phyloP scores from a whole-genome alignment of 2,888 invertebrate genomes.

The Linnaemya vulpina region DNA sequence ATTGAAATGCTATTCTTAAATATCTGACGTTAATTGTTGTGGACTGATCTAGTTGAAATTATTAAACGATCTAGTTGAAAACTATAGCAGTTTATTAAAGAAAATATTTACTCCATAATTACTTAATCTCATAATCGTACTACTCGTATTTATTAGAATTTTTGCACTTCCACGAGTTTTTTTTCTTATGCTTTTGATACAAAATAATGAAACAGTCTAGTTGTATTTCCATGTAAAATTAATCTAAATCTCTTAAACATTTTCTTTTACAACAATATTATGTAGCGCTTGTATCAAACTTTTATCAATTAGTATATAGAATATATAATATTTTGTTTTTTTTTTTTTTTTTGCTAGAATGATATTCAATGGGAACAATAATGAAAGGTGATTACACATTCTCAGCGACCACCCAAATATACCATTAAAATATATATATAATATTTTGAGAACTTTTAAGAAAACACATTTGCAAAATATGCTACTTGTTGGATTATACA shows the following conservation, averaged over 20 bases:
- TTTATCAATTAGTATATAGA: background rate
- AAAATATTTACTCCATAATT: constrained; percentile 6
- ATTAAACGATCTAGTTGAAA: constrained; percentile 14
- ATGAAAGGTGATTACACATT: background rate
- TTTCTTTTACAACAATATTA: background rate
- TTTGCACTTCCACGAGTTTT: constrained; percentile 3
- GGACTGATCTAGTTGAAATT: constrained; percentile 33
- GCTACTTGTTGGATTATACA: too few relatives aligned
- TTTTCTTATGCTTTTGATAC: background rate
- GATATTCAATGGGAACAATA: background rate
- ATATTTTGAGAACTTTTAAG: too few relatives aligned
- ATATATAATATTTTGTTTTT: too few relatives aligned
- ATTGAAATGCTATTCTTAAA: background rate
- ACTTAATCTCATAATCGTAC: constrained; percentile 14
- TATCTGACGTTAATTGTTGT: constrained; percentile 49
- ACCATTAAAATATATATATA: too few relatives aligned
- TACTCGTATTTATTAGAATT: constrained; percentile 11
- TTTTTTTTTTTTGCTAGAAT: background rate
- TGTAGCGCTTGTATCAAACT: background rate
- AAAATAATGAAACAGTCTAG: background rate
- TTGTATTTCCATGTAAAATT: background rate
- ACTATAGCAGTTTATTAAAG: background rate
- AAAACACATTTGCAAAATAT: too few relatives aligned
- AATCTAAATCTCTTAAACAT: background rate
- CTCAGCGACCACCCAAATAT: too few relatives aligned